These are phyloP conservation scores for Coranthus polyacanthus DNA, from an alignment of 2,797 vertebrate genomes.

Conservation along the genomic window DNA sequence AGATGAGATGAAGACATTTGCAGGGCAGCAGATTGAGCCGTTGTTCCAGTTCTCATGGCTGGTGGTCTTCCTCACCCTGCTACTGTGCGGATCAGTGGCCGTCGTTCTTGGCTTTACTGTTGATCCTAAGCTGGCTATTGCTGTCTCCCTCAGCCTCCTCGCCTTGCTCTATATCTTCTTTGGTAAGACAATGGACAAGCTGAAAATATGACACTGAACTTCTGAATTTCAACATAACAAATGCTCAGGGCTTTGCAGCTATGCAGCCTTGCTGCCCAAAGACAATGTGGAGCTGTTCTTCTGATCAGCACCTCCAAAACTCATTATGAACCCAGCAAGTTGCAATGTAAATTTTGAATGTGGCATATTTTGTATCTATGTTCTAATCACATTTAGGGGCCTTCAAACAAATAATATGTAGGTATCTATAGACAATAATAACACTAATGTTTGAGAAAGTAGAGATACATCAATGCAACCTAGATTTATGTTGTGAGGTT, in stretches of 20 bases:
- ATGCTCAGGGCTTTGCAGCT: too few species aligned
- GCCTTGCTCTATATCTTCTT: slow-evolving; percentile 96
- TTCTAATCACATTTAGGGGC: too few species aligned
- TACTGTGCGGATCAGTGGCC: slow-evolving; percentile 91
- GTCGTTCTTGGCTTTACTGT: slow-evolving; percentile 92
- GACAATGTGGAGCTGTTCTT: too few species aligned
- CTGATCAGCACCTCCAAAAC: too few species aligned
- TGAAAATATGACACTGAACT: not conserved
- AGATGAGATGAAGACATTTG: slow-evolving; percentile 99
- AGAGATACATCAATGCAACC: not conserved
- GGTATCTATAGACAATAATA: too few species aligned
- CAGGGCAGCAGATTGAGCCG: slow-evolving; percentile 97
- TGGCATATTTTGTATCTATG: too few species aligned
- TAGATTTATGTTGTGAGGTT: not conserved
- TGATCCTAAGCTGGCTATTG: slow-evolving; percentile 90
- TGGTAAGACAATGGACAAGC: slow-evolving; percentile 82
- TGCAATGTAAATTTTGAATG: too few species aligned
- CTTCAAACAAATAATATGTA: too few species aligned
- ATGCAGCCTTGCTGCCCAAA: too few species aligned
- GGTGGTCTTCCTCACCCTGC: slow-evolving; percentile 92
- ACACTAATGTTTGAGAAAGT: too few species aligned
- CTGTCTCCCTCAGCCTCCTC: slow-evolving; percentile 92
- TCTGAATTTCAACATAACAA: too few species aligned
- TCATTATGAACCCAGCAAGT: too few species aligned
- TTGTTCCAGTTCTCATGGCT: slow-evolving; percentile 99